Evolutionary conservation across 2,888 invertebrate species (phyloP).

Genomic region (Parnassius mnemosyne): DNA sequence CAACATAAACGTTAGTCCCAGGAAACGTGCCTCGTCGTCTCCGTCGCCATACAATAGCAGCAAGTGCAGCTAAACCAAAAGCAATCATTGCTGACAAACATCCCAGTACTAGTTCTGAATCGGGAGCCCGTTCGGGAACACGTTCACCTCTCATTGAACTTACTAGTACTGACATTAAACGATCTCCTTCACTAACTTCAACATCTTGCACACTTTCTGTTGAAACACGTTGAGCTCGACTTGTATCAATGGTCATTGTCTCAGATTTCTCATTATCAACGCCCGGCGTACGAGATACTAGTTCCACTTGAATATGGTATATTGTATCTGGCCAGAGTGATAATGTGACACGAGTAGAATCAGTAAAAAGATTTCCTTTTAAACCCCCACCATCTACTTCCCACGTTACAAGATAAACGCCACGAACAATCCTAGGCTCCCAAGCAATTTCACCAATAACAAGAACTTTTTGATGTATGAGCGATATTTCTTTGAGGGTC

Average conservation of each 20-base stretch:
- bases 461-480: slow-evolving; percentile 86
- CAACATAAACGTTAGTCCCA: slow-evolving; percentile 81
- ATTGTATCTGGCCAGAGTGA: slow-evolving; percentile 90
- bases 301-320: slow-evolving; percentile 89
- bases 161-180: slow-evolving; percentile 82
- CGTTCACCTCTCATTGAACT: slow-evolving; percentile 83
- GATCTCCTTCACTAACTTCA: slow-evolving; percentile 79
- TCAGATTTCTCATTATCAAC: slow-evolving; percentile 83
- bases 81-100: slow-evolving; percentile 79
- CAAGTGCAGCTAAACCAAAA: slow-evolving; percentile 73
- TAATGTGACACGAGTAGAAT: slow-evolving; percentile 88
- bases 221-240: slow-evolving; percentile 82
- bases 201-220: slow-evolving; percentile 83
- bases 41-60: slow-evolving; percentile 79
- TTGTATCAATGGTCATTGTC: slow-evolving; percentile 84
- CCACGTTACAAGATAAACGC: slow-evolving; percentile 90
- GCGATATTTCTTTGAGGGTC: slow-evolving; percentile 84
- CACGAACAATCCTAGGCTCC: slow-evolving; percentile 84
- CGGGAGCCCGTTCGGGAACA: slow-evolving; percentile 72
- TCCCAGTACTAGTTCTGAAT: slow-evolving; percentile 81
- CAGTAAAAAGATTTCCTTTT: slow-evolving; percentile 90
- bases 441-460: slow-evolving; percentile 87
- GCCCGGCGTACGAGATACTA: slow-evolving; percentile 82
- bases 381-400: slow-evolving; percentile 90
- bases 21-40: slow-evolving; percentile 77